Base-by-base conservation (phyloP, 1,140 invertebrate species). In the Drosophila trapezifrons region DNA sequence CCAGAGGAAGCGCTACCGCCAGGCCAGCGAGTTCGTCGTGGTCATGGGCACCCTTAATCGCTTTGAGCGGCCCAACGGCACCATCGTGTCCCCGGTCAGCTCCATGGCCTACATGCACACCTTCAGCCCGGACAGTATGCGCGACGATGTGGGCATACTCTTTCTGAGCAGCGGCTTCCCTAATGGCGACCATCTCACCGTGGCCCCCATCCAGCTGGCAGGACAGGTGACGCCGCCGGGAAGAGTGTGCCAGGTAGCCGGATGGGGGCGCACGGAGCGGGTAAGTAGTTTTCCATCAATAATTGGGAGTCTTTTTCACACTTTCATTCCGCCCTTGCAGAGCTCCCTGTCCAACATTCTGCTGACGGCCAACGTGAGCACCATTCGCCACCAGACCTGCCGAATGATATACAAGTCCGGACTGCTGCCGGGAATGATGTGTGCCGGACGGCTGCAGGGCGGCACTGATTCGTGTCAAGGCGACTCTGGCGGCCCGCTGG, bases 401-500 rank as follows among this genome's bases (percentile, higher is more conserved):
- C 25, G 56, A 8, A 57, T 51, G 43, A 82, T 84, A 37, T 91
- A 92, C 57, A 69, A 69, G 10, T 55, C 32, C 8, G 74, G 76
- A 7, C 29, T 91, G 42, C 62, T 80, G 4, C 59, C 76, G 0
- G 90, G 91, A 1, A 92, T 92, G 91, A 49, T 92, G 29, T 92
- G 91, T 27, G 91, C 91, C 0, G 91, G 91, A 2, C 52, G 60
- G 1, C 47, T 92, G 5, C 54, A 70, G 37, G 91, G 90, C 27
- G 91, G 90, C 32, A 91, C 87, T 3, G 91, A 92, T 29, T 90
- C 91, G 7, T 92, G 91, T 40, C 90, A 91, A 51, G 91, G 93
- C 75, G 94, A 95, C 76, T 95, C 94, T 17, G 95, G 95, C 1
- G 94, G 95, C 7, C 94, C 94, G 4, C 77, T 95, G 69, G 85